Percentiles rank a stretch among this genome's conserved stretches.
Conservation (phyloP, 2,888 invertebrate species). For the Monoplex corrugatus region DNA sequence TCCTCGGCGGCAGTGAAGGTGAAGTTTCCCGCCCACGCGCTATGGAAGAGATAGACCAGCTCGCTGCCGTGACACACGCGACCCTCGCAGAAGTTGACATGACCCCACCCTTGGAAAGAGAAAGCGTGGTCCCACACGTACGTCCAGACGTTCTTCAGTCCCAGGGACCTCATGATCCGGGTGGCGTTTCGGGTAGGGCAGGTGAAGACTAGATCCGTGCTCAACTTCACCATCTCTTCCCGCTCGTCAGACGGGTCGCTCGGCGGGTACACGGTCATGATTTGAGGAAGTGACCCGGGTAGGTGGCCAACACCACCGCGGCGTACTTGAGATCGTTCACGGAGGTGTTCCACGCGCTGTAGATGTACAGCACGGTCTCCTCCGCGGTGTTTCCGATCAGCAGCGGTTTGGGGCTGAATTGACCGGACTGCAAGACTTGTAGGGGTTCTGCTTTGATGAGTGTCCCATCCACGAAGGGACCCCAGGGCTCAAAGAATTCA, state of each 20-base stretch:
- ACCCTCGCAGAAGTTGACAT: constrained; percentile 67
- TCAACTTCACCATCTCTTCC: constrained; percentile 56
- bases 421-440: constrained; percentile 58
- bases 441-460: constrained; percentile 67
- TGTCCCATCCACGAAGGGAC: constrained; percentile 71
- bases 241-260: constrained; percentile 58
- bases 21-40: constrained; percentile 62
- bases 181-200: constrained; percentile 68
- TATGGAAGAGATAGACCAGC: constrained; percentile 70
- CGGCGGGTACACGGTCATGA: constrained; percentile 65
- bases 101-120: constrained; percentile 70
- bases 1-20: constrained; percentile 66
- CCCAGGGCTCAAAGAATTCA: constrained; percentile 74
- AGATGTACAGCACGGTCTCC: constrained; percentile 71
- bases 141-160: constrained; percentile 56
- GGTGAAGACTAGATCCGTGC: constrained; percentile 71
- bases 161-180: constrained; percentile 48
- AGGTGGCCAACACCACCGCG: constrained; percentile 62
- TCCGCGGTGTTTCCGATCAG: constrained; percentile 71
- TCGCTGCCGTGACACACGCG: constrained; percentile 76
- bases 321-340: constrained; percentile 58
- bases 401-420: constrained; percentile 64
- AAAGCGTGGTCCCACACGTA: constrained; percentile 72
- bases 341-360: constrained; percentile 66
- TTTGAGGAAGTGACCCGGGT: constrained; percentile 59